A percentile compares a stretch with the other conserved stretches of the same genome.
Conservation (phyloP, 2,888 invertebrate genomes). For the Oasisia sp. region DNA sequence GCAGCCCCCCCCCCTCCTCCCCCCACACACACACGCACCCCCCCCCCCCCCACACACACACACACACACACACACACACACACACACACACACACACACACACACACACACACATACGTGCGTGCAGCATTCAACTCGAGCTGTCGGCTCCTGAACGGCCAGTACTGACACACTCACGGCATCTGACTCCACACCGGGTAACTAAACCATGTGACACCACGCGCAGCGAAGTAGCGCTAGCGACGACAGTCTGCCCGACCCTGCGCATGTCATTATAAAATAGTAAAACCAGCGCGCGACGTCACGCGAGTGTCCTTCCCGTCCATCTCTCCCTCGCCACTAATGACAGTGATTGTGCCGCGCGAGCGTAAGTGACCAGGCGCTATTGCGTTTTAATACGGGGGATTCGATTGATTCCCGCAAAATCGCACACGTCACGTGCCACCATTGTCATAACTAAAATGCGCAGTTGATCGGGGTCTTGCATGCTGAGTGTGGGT, state of each 20-base stretch:
- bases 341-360: not conserved
- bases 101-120: not conserved
- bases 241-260: not conserved
- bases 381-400: not conserved
- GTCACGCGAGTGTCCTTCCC: not conserved
- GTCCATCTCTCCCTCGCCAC: not conserved
- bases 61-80: no score
- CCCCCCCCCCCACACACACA: no score
- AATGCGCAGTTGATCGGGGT: not conserved
- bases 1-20: no score
- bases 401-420: not conserved
- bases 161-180: not conserved
- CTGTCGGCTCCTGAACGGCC: not conserved
- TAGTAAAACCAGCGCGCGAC: not conserved
- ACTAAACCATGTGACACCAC: not conserved
- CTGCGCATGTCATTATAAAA: not conserved
- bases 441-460: not conserved
- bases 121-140: not conserved
- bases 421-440: not conserved
- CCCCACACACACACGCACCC: no score
- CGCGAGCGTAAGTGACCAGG: not conserved
- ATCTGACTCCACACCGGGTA: not conserved
- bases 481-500: not conserved
- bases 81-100: not conserved
- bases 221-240: not conserved